These are phyloP conservation scores for Ormyrus thymus DNA, from an alignment of 2,888 invertebrate species.

Conservation along the genomic window DNA sequence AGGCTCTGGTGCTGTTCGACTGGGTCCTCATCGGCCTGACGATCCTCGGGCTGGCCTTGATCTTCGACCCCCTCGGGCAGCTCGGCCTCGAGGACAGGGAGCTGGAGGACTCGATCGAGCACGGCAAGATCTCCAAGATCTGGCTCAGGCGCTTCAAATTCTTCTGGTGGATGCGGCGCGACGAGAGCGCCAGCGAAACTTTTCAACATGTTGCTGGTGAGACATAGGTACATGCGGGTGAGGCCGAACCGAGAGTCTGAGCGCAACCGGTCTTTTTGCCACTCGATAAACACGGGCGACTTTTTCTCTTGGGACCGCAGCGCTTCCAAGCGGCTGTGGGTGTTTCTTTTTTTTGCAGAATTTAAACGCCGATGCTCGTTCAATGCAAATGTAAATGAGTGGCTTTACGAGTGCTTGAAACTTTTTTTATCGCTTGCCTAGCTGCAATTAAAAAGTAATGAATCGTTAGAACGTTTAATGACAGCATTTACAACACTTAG, in stretches of 20 bases:
- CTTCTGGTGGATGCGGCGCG: conserved; percentile 83
- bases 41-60: conserved; percentile 84
- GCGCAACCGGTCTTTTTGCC: no score
- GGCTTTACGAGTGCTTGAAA: no score
- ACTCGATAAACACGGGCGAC: no score
- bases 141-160: conserved; percentile 86
- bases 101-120: conserved; percentile 79
- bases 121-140: conserved; percentile 82
- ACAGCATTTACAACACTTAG: no score
- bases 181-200: conserved; percentile 86
- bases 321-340: no score
- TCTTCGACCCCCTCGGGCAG: conserved; percentile 87
- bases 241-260: conserved; percentile 45
- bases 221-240: conserved; percentile 71
- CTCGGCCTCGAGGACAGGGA: conserved; percentile 63
- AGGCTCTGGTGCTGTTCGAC: conserved; percentile 87
- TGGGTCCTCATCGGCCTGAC: conserved; percentile 87
- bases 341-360: no score
- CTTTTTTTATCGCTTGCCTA: no score
- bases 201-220: conserved; percentile 87
- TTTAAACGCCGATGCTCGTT: no score
- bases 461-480: no score
- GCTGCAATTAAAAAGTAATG: no score
- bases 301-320: conserved; percentile 3
- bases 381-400: no score